Percentiles rank a stretch among this genome's conserved stretches.
These are phyloP conservation scores for Lepidurus apus DNA, from an alignment of 1,140 invertebrate genomes.

Conservation along the genomic window DNA sequence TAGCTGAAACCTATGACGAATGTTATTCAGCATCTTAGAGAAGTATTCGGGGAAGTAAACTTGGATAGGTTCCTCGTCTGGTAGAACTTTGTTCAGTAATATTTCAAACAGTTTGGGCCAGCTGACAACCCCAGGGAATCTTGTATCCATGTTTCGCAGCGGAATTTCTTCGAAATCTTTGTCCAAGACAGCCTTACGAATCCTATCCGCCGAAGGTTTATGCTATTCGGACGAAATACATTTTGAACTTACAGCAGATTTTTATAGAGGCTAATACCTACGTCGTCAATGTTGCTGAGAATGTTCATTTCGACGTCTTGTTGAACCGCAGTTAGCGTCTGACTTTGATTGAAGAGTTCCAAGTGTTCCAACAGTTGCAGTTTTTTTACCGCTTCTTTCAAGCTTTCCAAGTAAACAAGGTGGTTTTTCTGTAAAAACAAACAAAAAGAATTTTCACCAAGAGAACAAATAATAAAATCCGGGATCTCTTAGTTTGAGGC, in stretches of 20 bases:
- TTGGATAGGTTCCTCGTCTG: neutral
- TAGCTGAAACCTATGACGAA: neutral
- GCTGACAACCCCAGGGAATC: neutral
- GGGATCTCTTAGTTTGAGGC: neutral
- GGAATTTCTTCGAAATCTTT: constrained; percentile 1
- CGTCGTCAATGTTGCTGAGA: neutral
- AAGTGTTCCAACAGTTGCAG: neutral
- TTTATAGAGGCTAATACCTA: neutral
- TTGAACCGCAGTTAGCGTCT: neutral
- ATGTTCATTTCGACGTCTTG: constrained; percentile 4
- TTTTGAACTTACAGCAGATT: neutral
- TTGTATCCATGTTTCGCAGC: neutral
- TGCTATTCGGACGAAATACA: neutral
- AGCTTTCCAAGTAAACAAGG: neutral
- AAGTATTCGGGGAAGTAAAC: neutral
- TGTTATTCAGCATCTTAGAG: neutral
- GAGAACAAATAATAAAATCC: neutral
- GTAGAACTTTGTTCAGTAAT: neutral
- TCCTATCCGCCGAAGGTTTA: neutral
- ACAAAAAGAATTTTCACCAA: neutral
- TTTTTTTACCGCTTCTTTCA: neutral
- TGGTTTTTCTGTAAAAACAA: neutral
- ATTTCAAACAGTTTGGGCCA: neutral
- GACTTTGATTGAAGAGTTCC: neutral
- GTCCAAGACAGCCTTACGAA: neutral